Conservation (phyloP, 1,140 invertebrate species). For the Drosophila takahashii region DNA sequence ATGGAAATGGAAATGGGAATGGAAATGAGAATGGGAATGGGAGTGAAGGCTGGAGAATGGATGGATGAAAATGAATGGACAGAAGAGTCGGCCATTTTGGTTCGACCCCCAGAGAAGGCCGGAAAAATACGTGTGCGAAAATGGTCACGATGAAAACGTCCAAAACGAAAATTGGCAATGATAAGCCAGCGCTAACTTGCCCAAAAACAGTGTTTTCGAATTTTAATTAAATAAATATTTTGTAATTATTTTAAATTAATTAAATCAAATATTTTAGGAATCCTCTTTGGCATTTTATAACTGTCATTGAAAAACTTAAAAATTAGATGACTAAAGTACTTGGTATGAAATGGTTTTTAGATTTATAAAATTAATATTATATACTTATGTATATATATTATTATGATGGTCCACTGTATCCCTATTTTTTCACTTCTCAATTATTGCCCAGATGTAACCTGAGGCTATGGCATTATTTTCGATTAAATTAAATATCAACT, state of each 20-base stretch:
- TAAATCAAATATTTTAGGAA: not conserved
- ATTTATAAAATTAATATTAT: too few species aligned
- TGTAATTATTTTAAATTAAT: not conserved
- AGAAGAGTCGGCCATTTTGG: conserved; percentile 64
- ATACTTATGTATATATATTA: too few species aligned
- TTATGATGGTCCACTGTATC: not conserved
- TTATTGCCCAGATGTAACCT: not conserved
- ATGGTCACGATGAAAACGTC: conserved; percentile 21
- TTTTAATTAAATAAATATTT: not conserved
- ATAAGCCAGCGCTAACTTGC: conserved; percentile 9
- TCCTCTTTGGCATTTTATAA: too few species aligned
- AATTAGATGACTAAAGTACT: too few species aligned
- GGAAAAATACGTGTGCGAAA: conserved; percentile 43
- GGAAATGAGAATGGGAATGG: not conserved
- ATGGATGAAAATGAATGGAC: not conserved
- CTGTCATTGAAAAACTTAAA: too few species aligned
- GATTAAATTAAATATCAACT: conserved; percentile 3
- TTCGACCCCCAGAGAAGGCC: conserved; percentile 18
- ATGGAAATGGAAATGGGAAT: conserved; percentile 45
- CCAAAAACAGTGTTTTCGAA: not conserved
- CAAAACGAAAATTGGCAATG: conserved; percentile 15
- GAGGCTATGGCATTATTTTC: conserved; percentile 9
- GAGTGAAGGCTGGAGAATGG: too few species aligned
- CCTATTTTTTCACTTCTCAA: not conserved
- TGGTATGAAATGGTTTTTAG: too few species aligned